phyloP scores from a whole-genome alignment of 2,888 invertebrate genomes.

The Drosophila kambysellisi region DNA sequence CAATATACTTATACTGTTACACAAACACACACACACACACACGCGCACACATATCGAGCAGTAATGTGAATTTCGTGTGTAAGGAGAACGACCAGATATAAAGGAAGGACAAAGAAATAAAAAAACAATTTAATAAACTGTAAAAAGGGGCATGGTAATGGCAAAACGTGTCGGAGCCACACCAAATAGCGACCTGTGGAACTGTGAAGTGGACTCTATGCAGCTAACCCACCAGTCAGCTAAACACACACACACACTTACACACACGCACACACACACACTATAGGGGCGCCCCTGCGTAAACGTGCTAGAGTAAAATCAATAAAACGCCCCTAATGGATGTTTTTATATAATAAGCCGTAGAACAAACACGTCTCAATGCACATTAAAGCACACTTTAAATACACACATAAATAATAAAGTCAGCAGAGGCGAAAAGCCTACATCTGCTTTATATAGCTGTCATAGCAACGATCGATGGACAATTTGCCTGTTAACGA shows the following conservation, averaged over 20 bases:
- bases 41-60: conserved; percentile 7
- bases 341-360: conserved; percentile 79
- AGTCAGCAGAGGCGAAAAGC: conserved; percentile 3
- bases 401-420: conserved; percentile 52
- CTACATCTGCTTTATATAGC: background rate
- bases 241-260: conserved; percentile 20
- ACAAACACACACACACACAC: background rate
- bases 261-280: conserved; percentile 21
- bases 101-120: conserved; percentile 12
- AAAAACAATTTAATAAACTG: conserved; percentile 81
- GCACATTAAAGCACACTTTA: conserved; percentile 65
- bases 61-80: conserved; percentile 15
- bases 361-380: conserved; percentile 67
- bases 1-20: conserved; percentile 5
- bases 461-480: conserved; percentile 3
- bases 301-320: conserved; percentile 76
- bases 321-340: conserved; percentile 77
- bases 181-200: conserved; percentile 50
- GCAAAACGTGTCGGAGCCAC: conserved; percentile 64
- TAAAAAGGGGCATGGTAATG: conserved; percentile 77
- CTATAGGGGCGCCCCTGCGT: conserved; percentile 22
- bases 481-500: background rate
- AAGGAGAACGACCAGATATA: conserved; percentile 2
- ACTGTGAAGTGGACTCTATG: conserved; percentile 30
- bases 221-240: conserved; percentile 29